Evolutionary conservation across 1,140 invertebrate species (phyloP).

Genomic region (Venturia canescens): DNA sequence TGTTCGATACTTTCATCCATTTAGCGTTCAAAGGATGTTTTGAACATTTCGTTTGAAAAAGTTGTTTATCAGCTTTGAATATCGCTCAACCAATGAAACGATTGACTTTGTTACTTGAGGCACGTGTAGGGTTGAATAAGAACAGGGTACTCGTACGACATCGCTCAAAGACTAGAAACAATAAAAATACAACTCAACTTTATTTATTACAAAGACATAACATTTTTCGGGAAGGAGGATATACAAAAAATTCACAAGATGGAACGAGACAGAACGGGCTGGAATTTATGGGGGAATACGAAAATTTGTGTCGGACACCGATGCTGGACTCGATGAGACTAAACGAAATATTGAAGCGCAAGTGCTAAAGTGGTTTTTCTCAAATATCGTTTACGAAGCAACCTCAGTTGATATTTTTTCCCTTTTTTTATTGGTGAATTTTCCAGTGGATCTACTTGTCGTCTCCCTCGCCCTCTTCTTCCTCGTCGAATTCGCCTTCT

Average conservation of each 20-base stretch:
- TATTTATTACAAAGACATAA: background rate
- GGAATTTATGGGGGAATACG: background rate
- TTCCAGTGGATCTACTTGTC: constrained; percentile 56
- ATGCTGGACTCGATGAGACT: too few species aligned
- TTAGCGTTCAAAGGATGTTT: too few species aligned
- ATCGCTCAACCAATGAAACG: background rate
- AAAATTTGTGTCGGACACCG: too few species aligned
- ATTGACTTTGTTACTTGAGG: background rate
- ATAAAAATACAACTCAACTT: constrained; percentile 14
- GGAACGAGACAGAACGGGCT: background rate
- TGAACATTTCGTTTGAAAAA: background rate
- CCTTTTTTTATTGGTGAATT: background rate
- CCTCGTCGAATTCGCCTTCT: constrained; percentile 87
- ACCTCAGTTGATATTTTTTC: background rate
- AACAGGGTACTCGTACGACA: background rate
- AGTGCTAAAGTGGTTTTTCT: background rate
- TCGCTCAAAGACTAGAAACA: background rate
- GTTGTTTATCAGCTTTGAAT: background rate
- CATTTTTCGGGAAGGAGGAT: background rate
- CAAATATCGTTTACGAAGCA: background rate
- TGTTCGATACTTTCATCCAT: too few species aligned
- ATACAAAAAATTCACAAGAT: background rate
- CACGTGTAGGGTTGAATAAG: background rate
- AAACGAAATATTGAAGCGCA: too few species aligned
- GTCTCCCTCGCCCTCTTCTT: constrained; percentile 80